Evolutionary conservation across 2,888 invertebrate species (phyloP).

Genomic region (Malachius bipustulatus): DNA sequence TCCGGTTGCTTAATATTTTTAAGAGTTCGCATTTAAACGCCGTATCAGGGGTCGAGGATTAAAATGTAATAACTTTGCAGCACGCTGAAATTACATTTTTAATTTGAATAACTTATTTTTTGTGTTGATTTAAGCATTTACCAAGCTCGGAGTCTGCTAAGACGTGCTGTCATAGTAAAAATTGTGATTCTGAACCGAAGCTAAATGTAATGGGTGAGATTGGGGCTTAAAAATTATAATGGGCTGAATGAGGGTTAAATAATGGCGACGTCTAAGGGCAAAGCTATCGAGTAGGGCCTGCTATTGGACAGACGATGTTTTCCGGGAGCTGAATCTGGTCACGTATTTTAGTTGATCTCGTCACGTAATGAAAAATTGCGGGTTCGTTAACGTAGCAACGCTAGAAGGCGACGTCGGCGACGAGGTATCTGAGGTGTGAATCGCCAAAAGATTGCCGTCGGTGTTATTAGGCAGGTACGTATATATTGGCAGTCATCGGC

Average conservation of each 20-base stretch:
- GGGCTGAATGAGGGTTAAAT: slow-evolving; percentile 39
- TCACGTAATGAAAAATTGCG: slow-evolving; percentile 60
- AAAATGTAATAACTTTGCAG: slow-evolving; percentile 40
- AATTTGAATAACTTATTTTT: slow-evolving; percentile 63
- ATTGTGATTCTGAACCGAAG: slow-evolving; percentile 60
- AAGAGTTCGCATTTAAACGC: slow-evolving; percentile 36
- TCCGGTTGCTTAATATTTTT: slow-evolving; percentile 39
- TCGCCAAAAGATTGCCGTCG: too few species aligned
- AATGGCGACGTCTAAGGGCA: slow-evolving; percentile 38
- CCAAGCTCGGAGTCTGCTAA: slow-evolving; percentile 42
- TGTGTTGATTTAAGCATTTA: slow-evolving; percentile 58
- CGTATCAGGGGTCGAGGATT: slow-evolving; percentile 37
- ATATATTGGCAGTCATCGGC: too few species aligned
- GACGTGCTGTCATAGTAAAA: slow-evolving; percentile 60
- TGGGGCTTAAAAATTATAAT: slow-evolving; percentile 64
- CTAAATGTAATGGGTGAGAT: slow-evolving; percentile 61
- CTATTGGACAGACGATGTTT: slow-evolving; percentile 21
- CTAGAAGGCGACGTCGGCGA: too few species aligned
- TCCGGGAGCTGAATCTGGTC: slow-evolving; percentile 37
- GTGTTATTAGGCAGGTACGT: too few species aligned
- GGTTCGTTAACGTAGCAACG: too few species aligned
- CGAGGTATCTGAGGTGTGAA: too few species aligned
- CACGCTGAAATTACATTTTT: slow-evolving; percentile 51
- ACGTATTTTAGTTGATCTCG: slow-evolving; percentile 46
- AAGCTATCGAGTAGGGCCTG: slow-evolving; percentile 18